Percentiles rank a stretch among this genome's conserved stretches.
phyloP scores from a whole-genome alignment of 2,113 vertebrate species.

The Epinephelus moara region DNA sequence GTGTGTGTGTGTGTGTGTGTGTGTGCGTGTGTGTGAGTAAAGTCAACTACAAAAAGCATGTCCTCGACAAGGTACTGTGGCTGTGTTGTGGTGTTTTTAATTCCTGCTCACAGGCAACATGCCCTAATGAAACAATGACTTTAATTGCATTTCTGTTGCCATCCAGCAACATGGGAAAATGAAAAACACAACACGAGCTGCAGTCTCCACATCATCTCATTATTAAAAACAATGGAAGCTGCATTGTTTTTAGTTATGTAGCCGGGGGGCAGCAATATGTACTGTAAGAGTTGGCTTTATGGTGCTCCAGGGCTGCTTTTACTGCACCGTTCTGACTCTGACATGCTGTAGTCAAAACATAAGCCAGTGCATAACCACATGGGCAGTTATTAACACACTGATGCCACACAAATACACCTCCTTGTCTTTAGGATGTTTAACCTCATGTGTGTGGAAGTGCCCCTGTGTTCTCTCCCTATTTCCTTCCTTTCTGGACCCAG shows the following conservation, averaged over 20 bases:
- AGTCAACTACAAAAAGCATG: background rate
- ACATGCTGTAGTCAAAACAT: constrained; percentile 32
- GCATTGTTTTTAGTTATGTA: constrained; percentile 56
- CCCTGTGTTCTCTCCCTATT: background rate
- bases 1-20: background rate
- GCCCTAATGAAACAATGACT: constrained; percentile 70
- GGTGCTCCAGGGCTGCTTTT: constrained; percentile 62
- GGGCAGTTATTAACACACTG: constrained; percentile 17
- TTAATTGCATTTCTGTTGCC: constrained; percentile 72
- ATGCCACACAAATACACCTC: background rate
- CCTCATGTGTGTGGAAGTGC: background rate
- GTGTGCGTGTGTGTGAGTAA: background rate
- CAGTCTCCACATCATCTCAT: constrained; percentile 58
- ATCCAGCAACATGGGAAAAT: constrained; percentile 62
- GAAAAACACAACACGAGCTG: constrained; percentile 61
- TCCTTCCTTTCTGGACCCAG: constrained; percentile 4
- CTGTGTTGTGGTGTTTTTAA: constrained; percentile 60
- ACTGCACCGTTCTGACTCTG: constrained; percentile 39
- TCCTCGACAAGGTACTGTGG: constrained; percentile 11
- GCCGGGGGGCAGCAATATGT: constrained; percentile 54
- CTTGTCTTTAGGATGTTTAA: constrained; percentile 4
- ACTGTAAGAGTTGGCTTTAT: constrained; percentile 53
- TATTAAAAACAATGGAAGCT: constrained; percentile 69
- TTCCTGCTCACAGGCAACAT: constrained; percentile 52
- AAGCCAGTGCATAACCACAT: constrained; percentile 31